Evolutionary conservation across 2,888 invertebrate genomes (phyloP), one percentile per base, ranked within the genome.

Genomic region (Chrysomela aeneicollis): DNA sequence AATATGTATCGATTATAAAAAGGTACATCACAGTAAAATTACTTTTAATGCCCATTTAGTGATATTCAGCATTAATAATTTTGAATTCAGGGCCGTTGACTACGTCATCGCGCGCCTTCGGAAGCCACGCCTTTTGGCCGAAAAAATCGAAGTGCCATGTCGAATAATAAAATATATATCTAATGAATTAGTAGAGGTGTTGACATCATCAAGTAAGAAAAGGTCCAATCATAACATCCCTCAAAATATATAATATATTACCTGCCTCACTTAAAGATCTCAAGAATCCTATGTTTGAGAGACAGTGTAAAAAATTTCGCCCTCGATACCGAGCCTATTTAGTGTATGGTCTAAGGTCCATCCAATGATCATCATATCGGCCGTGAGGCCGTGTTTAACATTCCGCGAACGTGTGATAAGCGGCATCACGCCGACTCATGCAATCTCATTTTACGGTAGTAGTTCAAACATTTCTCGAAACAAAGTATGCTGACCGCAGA

Each of bases 391-490:
- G 42, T 42, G 42, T 42, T 42, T 42, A 42, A 42, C 42, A 42
- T 15, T 42, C 42, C 42, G 42, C 42, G n/a, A 42, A 42, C 42
- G 15, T 15, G 42, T 42, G 42, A 42, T 42, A 42, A 42, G 42
- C 42, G 42, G 42, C 15, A 42, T 42, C 42, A 42, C 15, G 42
- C 15, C 42, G 42, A 42, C 42, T 42, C 1, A n/a, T 15, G n/a
- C 42, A 42, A 42, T 42, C n/a, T 42, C 42, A 42, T 3, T 42
- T 42, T 42, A 42, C 42, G 42, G 42, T 42, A 42, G 42, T 42
- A 42, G 42, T 42, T 42, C 15, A 42, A 42, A 42, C 42, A 42
- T 42, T 15, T 42, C 42, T 42, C n/a, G 42, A 42, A 42, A 42
- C 42, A 42, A 42, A 42, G 42, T 42, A 15, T 2, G 15, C 15